Percentiles rank a stretch among this genome's conserved stretches.
These are phyloP conservation scores for Caenorhabditis auriculariae DNA, from an alignment of 2,888 invertebrate genomes.

Conservation along the genomic window DNA sequence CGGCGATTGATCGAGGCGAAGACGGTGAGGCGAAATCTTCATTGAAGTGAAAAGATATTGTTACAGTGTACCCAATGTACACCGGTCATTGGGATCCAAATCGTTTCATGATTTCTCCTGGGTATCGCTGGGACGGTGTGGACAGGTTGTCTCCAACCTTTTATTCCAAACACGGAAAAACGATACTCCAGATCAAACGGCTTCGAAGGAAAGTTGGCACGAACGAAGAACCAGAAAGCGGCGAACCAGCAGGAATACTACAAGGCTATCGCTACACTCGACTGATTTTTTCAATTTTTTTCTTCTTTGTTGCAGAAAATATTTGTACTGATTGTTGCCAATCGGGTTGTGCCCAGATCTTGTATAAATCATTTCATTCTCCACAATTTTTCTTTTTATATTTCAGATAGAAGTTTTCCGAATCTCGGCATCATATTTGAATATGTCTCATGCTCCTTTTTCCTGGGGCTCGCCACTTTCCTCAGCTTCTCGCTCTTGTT, in stretches of 20 bases:
- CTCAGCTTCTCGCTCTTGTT: neutral
- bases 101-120: slow-evolving; percentile 86
- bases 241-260: slow-evolving; percentile 53
- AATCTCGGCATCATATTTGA: neutral
- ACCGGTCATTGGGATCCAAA: slow-evolving; percentile 81
- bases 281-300: slow-evolving; percentile 9
- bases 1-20: slow-evolving; percentile 56
- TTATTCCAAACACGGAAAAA: neutral
- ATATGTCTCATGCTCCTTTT: neutral
- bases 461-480: neutral
- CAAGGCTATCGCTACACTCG: slow-evolving; percentile 36
- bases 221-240: slow-evolving; percentile 34
- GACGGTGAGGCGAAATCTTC: slow-evolving; percentile 63
- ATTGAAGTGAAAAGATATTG: no score
- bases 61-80: slow-evolving; percentile 70
- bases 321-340: no score
- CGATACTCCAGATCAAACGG: slow-evolving; percentile 72
- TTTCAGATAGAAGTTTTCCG: neutral
- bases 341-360: no score
- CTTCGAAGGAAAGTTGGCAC: slow-evolving; percentile 80
- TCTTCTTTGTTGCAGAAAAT: neutral
- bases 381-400: neutral
- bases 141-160: slow-evolving; percentile 75
- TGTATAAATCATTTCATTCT: no score
- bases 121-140: slow-evolving; percentile 97